These are phyloP conservation scores for Brachionus plicatilis DNA, from an alignment of 1,140 invertebrate genomes.

Conservation along the genomic window DNA sequence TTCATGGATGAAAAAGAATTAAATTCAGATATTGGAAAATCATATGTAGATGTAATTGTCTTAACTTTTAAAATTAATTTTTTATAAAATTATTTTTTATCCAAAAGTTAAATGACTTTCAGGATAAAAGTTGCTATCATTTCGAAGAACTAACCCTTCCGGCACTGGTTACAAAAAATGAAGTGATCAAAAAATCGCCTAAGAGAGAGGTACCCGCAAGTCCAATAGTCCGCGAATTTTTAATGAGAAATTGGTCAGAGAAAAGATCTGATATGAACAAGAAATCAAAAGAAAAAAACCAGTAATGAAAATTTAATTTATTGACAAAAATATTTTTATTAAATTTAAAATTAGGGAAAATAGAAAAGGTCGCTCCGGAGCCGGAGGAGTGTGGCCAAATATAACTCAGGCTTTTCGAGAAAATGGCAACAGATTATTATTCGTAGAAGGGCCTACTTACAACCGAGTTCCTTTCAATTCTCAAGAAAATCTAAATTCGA, in stretches of 20 bases:
- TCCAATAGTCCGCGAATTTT: conserved; percentile 1
- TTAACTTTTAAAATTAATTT: not conserved
- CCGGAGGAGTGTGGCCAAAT: not conserved
- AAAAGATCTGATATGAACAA: conserved; percentile 17
- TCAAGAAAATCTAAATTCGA: not conserved
- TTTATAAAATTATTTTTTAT: not conserved
- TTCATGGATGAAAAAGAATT: conserved; percentile 27
- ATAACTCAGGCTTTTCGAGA: conserved; percentile 39
- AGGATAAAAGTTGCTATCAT: not conserved
- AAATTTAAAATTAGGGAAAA: not conserved
- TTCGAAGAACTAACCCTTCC: not conserved
- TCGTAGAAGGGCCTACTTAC: conserved; percentile 10
- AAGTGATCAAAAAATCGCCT: not conserved
- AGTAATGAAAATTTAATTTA: not conserved
- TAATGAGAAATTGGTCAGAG: conserved; percentile 37
- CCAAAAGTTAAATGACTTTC: not conserved
- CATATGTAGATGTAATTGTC: conserved; percentile 2
- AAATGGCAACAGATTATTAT: conserved; percentile 13
- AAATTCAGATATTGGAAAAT: not conserved
- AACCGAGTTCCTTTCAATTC: conserved; percentile 16
- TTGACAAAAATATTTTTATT: too few species aligned
- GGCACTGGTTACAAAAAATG: not conserved
- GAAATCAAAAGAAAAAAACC: not conserved
- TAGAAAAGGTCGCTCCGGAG: conserved; percentile 30
- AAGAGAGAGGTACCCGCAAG: not conserved